Evolutionary conservation across 2,113 vertebrate species (phyloP).

Genomic region (Menura novaehollandiae): DNA sequence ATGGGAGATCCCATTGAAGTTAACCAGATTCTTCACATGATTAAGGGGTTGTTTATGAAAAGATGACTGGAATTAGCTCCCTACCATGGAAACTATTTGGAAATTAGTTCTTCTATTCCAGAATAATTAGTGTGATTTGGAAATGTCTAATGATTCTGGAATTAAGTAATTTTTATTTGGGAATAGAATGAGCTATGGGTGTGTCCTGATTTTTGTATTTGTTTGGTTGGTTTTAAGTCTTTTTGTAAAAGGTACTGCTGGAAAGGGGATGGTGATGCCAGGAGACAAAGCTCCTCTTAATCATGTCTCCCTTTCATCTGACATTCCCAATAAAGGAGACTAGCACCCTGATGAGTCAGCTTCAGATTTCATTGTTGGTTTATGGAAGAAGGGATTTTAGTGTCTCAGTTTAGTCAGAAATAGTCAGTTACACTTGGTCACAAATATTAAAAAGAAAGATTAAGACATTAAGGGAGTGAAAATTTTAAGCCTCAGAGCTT

Average conservation of each 20-base stretch:
- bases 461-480: background rate
- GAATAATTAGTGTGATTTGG: conserved; percentile 45
- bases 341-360: background rate
- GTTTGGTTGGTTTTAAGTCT: background rate
- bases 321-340: background rate
- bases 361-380: background rate
- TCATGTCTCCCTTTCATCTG: conserved; percentile 6
- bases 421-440: background rate
- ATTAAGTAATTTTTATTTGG: conserved; percentile 20
- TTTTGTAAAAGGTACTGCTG: conserved; percentile 6
- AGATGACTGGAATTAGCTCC: conserved; percentile 34
- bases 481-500: background rate
- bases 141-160: conserved; percentile 18
- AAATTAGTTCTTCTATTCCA: conserved; percentile 29
- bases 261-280: background rate
- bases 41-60: conserved; percentile 23
- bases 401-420: background rate
- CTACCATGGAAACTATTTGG: conserved; percentile 43
- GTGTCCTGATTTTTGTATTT: background rate
- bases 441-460: background rate
- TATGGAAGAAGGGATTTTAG: background rate
- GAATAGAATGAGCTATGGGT: background rate
- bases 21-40: conserved; percentile 28
- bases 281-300: background rate
- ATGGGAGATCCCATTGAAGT: background rate